Percentiles rank a stretch among this genome's conserved stretches.
Conservation (phyloP, 2,888 invertebrate species). For the Itoplectis maculator region DNA sequence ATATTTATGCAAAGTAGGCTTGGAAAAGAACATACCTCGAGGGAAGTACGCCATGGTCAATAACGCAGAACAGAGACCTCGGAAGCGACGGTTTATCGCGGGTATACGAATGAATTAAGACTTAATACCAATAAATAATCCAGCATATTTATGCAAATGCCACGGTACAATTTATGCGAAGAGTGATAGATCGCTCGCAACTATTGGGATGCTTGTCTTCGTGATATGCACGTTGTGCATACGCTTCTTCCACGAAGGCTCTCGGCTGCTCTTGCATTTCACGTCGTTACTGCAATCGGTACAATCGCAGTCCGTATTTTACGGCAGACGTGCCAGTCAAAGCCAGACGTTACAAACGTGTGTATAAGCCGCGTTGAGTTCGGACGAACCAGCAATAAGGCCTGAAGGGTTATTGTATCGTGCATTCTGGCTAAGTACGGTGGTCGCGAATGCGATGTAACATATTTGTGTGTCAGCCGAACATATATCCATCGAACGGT, state of each 20-base stretch:
- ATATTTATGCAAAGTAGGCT: not conserved
- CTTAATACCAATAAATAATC: constrained; percentile 1
- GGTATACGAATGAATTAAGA: constrained; percentile 1
- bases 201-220: constrained; percentile 21
- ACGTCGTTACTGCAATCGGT: constrained; percentile 51
- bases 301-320: constrained; percentile 67
- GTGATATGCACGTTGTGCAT: constrained; percentile 3
- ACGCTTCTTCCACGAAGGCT: not conserved
- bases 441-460: constrained; percentile 38
- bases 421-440: constrained; percentile 39
- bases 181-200: constrained; percentile 26
- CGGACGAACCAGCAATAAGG: constrained; percentile 47
- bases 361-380: constrained; percentile 42
- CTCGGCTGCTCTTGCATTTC: constrained; percentile 33
- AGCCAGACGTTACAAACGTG: constrained; percentile 61
- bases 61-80: not conserved
- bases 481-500: constrained; percentile 59
- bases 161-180: constrained; percentile 22
- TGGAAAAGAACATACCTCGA: not conserved
- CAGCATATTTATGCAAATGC: not conserved
- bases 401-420: constrained; percentile 16
- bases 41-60: not conserved
- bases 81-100: not conserved
- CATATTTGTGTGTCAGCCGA: constrained; percentile 64
- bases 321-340: constrained; percentile 68